Percentiles rank a stretch among this genome's conserved stretches.
Conservation (phyloP, 2,888 invertebrate genomes). For the Drosophila paucipuncta region DNA sequence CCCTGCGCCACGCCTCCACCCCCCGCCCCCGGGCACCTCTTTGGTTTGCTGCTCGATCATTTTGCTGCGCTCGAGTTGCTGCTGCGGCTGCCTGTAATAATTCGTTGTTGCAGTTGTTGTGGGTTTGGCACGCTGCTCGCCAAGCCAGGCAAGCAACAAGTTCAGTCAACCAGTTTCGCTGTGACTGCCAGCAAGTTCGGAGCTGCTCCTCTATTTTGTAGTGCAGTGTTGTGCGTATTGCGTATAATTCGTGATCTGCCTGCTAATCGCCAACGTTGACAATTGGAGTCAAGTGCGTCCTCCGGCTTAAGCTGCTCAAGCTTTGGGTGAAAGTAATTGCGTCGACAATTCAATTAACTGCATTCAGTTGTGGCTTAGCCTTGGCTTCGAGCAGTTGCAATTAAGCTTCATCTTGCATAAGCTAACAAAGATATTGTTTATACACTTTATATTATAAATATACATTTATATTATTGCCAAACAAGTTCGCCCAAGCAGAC, state of each 20-base stretch:
- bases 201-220: slow-evolving; percentile 15
- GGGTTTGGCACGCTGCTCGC: slow-evolving; percentile 41
- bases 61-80: slow-evolving; percentile 71
- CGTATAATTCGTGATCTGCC: slow-evolving; percentile 5
- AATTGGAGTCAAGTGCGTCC: slow-evolving; percentile 7
- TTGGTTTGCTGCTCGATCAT: slow-evolving; percentile 40
- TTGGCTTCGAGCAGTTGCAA: slow-evolving; percentile 4
- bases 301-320: background rate
- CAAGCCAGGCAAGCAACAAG: slow-evolving; percentile 48
- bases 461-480: background rate
- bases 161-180: slow-evolving; percentile 75
- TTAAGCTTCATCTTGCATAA: background rate
- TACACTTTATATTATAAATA: too few species aligned
- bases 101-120: slow-evolving; percentile 19
- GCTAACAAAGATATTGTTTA: background rate
- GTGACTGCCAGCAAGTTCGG: slow-evolving; percentile 68
- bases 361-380: slow-evolving; percentile 11
- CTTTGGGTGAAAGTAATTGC: slow-evolving; percentile 51
- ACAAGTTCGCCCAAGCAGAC: slow-evolving; percentile 33
- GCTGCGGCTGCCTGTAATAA: slow-evolving; percentile 9
- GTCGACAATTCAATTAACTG: slow-evolving; percentile 29
- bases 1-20: background rate
- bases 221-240: slow-evolving; percentile 1
- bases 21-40: background rate
- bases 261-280: slow-evolving; percentile 1